Conservation (phyloP, 2,113 vertebrate species). For the Motacilla alba region DNA sequence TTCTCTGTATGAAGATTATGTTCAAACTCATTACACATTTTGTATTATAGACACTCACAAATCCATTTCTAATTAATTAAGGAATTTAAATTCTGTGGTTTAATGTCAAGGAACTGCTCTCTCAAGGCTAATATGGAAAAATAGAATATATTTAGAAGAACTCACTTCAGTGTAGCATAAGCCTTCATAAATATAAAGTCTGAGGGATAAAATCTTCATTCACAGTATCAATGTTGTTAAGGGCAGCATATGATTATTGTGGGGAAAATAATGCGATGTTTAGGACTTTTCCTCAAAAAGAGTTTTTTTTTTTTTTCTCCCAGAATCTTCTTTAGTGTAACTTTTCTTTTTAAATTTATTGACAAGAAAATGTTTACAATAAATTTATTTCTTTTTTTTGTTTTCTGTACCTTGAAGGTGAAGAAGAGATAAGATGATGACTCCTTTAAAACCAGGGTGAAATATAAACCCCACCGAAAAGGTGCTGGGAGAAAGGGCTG, state of each 20-base stretch:
- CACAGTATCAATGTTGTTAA: not conserved
- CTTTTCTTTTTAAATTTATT: not conserved
- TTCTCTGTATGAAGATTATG: not conserved
- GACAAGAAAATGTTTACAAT: not conserved
- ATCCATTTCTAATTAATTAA: slow-evolving; percentile 20
- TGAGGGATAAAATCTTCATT: not conserved
- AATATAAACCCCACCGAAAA: not conserved
- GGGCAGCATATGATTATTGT: not conserved
- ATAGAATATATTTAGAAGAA: not conserved
- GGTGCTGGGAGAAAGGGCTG: not conserved
- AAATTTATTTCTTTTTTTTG: not conserved
- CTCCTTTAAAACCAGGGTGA: not conserved
- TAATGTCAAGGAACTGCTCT: not conserved
- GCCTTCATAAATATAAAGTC: not conserved
- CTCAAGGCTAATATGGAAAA: not conserved
- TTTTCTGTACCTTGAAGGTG: not conserved
- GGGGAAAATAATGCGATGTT: not conserved
- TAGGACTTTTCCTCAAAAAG: not conserved
- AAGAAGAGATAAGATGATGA: not conserved
- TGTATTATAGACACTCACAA: not conserved
- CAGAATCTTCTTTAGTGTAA: not conserved
- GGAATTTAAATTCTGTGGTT: not conserved
- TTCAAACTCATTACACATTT: not conserved
- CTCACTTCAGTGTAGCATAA: not conserved
- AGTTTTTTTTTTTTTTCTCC: not conserved